Base-by-base conservation (phyloP, 2,888 invertebrate genomes). In the Drosophila suboccidentalis region DNA sequence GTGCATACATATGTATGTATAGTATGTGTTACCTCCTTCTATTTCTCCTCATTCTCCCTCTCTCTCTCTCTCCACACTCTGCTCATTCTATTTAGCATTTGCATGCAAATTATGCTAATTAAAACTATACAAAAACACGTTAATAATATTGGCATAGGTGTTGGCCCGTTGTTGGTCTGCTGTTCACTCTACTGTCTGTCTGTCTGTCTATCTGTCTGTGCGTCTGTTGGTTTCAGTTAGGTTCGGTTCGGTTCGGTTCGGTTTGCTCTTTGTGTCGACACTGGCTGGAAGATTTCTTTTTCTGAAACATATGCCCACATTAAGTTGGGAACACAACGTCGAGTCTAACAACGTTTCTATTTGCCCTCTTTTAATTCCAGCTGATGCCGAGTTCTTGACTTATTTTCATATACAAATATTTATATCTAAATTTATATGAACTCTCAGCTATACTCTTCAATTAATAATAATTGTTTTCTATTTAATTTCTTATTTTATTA, bases 31-130 rank as follows among this genome's bases (percentile, higher is more conserved):
- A 17, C 39, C 44, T 39, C 26, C 29, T 29, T 8, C 29, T 8
- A 4, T 22, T 22, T 4, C 17, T 22, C 19, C 17, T 10, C n/a
- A 1, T 17, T 34, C 41, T 41, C 43, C n/a, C n/a, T n/a, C n/a
- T n/a, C n/a, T n/a, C n/a, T 6, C 38, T 15, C 38, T 11, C 15
- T 59, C 1, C n/a, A n/a, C n/a, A n/a, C n/a, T 4, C 29, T 22
- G 26, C 11, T 3, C 5, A 36, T 8, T 41, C 43, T 86, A 69
- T 83, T 84, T 89, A 89, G 66, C 89, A 83, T 78, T 89, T 87
- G 78, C 80, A 75, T 78, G 89, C 75, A 74, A 84, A 89, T 83
- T 84, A 84, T 89, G 84, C 71, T 83, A 84, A 84, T 84, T 87
- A 83, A 83, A 87, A 83, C 68, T 80, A 83, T 68, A 83, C 83